These are phyloP conservation scores for Aphis gossypii DNA, from an alignment of 1,140 invertebrate species.

Conservation along the genomic window DNA sequence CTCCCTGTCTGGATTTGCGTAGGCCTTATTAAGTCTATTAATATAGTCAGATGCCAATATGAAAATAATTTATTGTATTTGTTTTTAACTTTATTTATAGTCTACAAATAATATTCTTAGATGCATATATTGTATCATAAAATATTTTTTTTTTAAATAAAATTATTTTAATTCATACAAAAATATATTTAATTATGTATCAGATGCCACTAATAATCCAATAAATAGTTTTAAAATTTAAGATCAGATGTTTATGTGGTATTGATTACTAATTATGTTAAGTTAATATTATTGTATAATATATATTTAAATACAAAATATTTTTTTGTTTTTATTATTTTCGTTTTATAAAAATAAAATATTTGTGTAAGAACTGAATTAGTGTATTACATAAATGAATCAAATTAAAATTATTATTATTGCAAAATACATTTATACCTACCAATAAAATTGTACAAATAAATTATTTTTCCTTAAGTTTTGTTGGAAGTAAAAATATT, in stretches of 20 bases:
- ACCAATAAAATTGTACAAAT: no score
- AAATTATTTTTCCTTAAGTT: no score
- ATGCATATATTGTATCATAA: neutral
- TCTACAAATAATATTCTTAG: neutral
- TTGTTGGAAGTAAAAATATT: no score
- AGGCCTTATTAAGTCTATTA: neutral
- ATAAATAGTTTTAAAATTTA: neutral
- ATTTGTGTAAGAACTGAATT: neutral
- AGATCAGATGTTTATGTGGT: neutral
- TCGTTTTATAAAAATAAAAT: neutral
- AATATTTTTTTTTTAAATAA: neutral
- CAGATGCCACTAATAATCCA: neutral
- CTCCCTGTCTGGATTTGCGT: conserved; percentile 55
- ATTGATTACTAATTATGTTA: neutral
- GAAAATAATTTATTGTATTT: neutral
- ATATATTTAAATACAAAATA: neutral
- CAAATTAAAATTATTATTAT: neutral
- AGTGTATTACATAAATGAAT: neutral
- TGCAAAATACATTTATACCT: no score
- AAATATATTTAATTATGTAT: neutral
- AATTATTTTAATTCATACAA: neutral
- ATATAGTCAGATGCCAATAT: neutral
- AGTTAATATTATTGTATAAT: neutral
- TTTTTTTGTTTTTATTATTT: neutral
- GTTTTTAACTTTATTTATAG: neutral